These are phyloP conservation scores for Mystacides longicornis DNA, from an alignment of 2,888 invertebrate species.

Conservation along the genomic window DNA sequence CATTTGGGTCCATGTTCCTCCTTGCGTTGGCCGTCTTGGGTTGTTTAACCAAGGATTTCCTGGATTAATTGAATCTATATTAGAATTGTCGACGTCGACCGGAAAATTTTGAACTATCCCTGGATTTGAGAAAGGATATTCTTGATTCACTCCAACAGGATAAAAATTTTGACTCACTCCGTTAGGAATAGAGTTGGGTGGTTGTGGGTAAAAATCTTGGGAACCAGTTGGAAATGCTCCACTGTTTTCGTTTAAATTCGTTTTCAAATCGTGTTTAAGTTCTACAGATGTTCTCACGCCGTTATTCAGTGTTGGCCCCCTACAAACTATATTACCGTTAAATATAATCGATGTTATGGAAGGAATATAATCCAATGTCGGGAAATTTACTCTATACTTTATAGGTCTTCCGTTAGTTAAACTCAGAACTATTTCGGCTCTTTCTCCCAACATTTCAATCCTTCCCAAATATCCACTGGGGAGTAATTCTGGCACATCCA, in stretches of 20 bases:
- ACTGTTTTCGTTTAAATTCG: background rate
- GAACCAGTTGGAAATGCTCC: background rate
- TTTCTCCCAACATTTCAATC: conserved; percentile 15
- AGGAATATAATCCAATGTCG: conserved; percentile 31
- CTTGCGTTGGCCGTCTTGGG: background rate
- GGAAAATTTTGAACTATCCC: background rate
- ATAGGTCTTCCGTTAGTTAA: conserved; percentile 31
- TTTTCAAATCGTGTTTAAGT: conserved; percentile 30
- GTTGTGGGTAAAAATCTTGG: background rate
- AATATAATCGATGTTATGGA: conserved; percentile 34
- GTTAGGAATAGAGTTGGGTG: background rate
- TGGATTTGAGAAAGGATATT: background rate
- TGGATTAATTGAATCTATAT: background rate
- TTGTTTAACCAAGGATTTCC: background rate
- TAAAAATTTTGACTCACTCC: background rate
- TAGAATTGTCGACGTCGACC: background rate
- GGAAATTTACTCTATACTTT: conserved; percentile 34
- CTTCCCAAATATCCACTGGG: conserved; percentile 13
- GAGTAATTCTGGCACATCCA: conserved; percentile 13
- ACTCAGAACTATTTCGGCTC: conserved; percentile 21
- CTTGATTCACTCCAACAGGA: background rate
- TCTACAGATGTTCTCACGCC: conserved; percentile 32
- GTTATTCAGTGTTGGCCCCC: conserved; percentile 31
- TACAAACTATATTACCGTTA: conserved; percentile 34
- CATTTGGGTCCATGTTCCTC: background rate